phyloP scores from a whole-genome alignment of 1,140 invertebrate species.

The Ips nitidus region DNA sequence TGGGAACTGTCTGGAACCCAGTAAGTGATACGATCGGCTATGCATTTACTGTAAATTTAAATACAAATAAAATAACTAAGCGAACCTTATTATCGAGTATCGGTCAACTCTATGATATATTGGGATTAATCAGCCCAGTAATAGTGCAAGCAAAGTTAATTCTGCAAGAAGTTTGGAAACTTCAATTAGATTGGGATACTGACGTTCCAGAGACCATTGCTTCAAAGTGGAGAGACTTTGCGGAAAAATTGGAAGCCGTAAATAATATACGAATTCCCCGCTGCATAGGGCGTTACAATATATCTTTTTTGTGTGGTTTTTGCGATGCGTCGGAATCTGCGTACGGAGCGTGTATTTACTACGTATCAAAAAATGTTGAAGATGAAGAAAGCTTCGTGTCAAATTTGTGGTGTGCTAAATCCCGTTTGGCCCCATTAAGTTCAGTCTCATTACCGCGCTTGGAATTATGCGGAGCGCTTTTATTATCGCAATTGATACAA shows the following conservation, averaged over 20 bases:
- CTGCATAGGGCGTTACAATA: background rate
- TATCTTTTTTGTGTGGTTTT: conserved; percentile 43
- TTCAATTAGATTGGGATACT: conserved; percentile 49
- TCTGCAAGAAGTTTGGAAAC: too few relatives aligned
- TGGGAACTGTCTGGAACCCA: conserved; percentile 20
- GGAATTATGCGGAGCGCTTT: too few relatives aligned
- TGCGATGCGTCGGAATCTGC: conserved; percentile 45
- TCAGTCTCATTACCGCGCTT: conserved; percentile 40
- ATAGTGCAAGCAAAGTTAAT: too few relatives aligned
- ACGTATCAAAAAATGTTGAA: conserved; percentile 24
- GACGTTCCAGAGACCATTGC: conserved; percentile 25
- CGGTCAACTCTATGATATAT: conserved; percentile 19
- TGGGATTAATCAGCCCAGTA: conserved; percentile 33
- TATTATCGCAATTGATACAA: too few relatives aligned
- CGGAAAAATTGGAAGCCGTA: background rate
- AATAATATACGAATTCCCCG: conserved; percentile 27
- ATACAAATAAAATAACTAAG: conserved; percentile 5
- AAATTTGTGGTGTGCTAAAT: conserved; percentile 46
- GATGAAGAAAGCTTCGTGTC: conserved; percentile 26
- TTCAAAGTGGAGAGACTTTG: conserved; percentile 14
- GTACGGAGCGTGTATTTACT: conserved; percentile 44
- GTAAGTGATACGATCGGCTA: conserved; percentile 12
- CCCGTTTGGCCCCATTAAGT: conserved; percentile 48
- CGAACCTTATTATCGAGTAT: conserved; percentile 15
- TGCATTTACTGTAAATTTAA: conserved; percentile 3